These are phyloP conservation scores for Brotula barbata DNA, from an alignment of 2,797 vertebrate genomes.

Conservation along the genomic window DNA sequence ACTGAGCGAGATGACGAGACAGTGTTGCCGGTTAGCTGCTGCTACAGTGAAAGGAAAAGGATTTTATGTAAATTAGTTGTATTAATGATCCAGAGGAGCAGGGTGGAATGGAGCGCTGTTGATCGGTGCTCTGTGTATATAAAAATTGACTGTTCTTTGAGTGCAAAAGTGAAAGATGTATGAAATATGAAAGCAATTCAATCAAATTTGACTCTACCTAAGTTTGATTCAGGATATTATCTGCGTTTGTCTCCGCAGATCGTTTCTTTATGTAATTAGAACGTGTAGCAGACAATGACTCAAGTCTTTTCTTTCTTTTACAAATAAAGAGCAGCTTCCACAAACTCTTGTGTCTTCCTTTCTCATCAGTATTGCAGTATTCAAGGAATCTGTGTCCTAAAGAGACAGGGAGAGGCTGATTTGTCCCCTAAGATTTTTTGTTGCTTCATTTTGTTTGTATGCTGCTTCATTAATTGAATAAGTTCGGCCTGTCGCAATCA, in stretches of 20 bases:
- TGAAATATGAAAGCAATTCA: slow-evolving; percentile 97
- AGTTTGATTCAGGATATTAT: slow-evolving; percentile 93
- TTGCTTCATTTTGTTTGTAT: no score
- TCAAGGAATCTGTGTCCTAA: no score
- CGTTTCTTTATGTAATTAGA: slow-evolving; percentile 98
- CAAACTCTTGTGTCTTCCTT: slow-evolving; percentile 65
- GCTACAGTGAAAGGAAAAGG: slow-evolving; percentile 34
- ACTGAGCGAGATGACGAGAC: slow-evolving; percentile 27
- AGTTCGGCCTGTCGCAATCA: no score
- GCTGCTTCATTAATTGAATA: no score
- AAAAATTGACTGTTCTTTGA: slow-evolving; percentile 83
- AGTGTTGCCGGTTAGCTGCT: neutral
- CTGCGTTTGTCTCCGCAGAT: slow-evolving; percentile 97
- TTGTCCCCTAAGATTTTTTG: neutral
- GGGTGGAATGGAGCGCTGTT: slow-evolving; percentile 87
- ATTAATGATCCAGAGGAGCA: slow-evolving; percentile 81
- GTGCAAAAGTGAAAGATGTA: slow-evolving; percentile 85
- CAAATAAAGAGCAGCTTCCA: slow-evolving; percentile 99
- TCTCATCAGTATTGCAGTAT: no score
- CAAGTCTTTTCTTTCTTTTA: slow-evolving; percentile 88
- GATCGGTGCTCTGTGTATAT: slow-evolving; percentile 98
- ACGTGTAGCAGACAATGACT: slow-evolving; percentile 97
- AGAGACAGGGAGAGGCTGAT: neutral
- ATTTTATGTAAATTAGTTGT: slow-evolving; percentile 85
- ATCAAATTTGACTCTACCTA: slow-evolving; percentile 86